A percentile compares a stretch with the other conserved stretches of the same genome.
Evolutionary conservation across 2,797 vertebrate genomes (phyloP).

Genomic region (Poecilia gillii): DNA sequence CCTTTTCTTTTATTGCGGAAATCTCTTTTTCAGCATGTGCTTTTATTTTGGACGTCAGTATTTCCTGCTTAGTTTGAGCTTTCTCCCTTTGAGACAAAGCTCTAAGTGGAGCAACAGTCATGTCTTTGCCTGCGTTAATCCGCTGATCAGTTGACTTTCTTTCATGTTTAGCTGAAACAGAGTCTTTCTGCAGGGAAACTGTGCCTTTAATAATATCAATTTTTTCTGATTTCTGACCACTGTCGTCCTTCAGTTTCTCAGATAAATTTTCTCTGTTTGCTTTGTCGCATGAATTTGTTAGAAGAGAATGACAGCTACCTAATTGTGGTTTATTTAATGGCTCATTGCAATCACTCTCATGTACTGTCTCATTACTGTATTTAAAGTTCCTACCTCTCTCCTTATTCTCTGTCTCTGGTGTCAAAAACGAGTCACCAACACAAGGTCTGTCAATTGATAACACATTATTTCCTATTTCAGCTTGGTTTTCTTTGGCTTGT

Average conservation of each 20-base stretch:
- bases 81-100: constrained; percentile 72
- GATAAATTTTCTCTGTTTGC: constrained; percentile 23
- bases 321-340: constrained; percentile 73
- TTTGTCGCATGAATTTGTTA: constrained; percentile 27
- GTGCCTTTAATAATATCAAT: constrained; percentile 29
- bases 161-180: constrained; percentile 48
- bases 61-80: constrained; percentile 82
- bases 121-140: constrained; percentile 54
- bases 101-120: constrained; percentile 46
- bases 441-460: constrained; percentile 33
- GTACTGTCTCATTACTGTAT: constrained; percentile 38
- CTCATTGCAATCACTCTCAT: constrained; percentile 66
- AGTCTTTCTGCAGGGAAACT: constrained; percentile 42
- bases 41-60: constrained; percentile 84
- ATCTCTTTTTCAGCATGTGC: constrained; percentile 86
- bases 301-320: constrained; percentile 37
- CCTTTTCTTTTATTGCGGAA: constrained; percentile 83
- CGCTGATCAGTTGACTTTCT: constrained; percentile 60
- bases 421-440: constrained; percentile 8
- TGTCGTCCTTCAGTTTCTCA: constrained; percentile 43
- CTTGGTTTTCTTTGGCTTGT: constrained; percentile 33
- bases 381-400: constrained; percentile 19
- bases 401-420: constrained; percentile 28
- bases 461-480: constrained; percentile 13
- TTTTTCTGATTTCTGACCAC: constrained; percentile 45